Base-by-base conservation (phyloP, 2,113 vertebrate genomes). In the Trogon surrucura region DNA sequence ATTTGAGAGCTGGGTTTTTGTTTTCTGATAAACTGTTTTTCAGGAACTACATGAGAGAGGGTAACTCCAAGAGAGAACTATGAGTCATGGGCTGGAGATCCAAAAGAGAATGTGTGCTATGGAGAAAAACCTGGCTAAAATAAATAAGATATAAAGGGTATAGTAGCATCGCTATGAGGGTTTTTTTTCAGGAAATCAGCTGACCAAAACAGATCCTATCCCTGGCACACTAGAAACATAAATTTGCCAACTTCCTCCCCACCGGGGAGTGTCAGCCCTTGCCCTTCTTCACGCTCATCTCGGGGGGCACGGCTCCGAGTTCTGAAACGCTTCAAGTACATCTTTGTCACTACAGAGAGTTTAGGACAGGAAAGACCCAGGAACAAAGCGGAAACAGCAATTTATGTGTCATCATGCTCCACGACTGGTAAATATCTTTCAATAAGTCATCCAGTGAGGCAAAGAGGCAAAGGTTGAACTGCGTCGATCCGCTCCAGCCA, bases 391-490 rank as follows among this genome's bases (percentile, higher is more conserved):
- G 65, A 25, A 72, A 48, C 6, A 9, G 57, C 57, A 61, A 45
- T 41, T 71, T 27, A 18, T 22, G 27, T 0, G 9, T 94, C 57
- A 86, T 48, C 15, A 0, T 29, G 45, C 69, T 88, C 58, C 2
- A 3, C 38, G 77, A 20, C 44, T 32, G 29, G 58, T 30, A 50
- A 85, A 45, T 64, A 30, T 44, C 81, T 78, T 65, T 80, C 77
- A 90, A 34, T 82, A 89, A 93, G 80, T 95, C 70, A 97, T 86
- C 96, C 95, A 96, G 44, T 94, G 82, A 77, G 69, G 65, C 62
- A 71, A 93, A 70, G 94, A 93, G 95, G 87, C 97, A 97, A 97
- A 97, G 97, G 97, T 97, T 95, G 89, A 86, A 34, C 14, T 26
- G 11, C 57, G 2, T 47, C 56, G 79, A 21, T 50, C 20, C 9